Evolutionary conservation across 1,140 invertebrate species (phyloP).

Genomic region (Formica selysi): DNA sequence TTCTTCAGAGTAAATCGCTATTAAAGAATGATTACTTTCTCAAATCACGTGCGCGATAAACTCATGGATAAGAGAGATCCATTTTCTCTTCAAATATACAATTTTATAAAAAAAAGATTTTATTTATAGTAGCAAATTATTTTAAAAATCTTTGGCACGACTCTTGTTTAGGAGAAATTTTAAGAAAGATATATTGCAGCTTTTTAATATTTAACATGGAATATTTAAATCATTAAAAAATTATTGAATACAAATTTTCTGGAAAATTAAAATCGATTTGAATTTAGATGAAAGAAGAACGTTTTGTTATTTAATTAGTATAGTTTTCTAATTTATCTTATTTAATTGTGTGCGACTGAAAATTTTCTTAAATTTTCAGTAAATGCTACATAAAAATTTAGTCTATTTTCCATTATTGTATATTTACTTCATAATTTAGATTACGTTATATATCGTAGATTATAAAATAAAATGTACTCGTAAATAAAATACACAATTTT

Average conservation of each 20-base stretch:
- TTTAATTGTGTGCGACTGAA: neutral
- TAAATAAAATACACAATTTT: too few species aligned
- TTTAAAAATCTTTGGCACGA: neutral
- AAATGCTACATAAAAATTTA: too few species aligned
- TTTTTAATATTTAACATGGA: neutral
- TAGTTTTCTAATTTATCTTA: neutral
- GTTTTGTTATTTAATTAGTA: neutral
- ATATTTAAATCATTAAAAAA: too few species aligned
- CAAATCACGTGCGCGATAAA: neutral
- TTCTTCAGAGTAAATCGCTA: slow-evolving; percentile 17
- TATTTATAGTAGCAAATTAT: neutral
- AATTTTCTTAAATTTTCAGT: neutral
- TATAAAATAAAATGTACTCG: too few species aligned
- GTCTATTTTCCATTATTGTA: too few species aligned
- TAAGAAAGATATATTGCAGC: neutral
- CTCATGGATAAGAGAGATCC: neutral
- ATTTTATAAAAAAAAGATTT: neutral
- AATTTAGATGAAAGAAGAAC: neutral
- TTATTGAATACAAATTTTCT: too few species aligned
- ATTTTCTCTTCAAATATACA: neutral
- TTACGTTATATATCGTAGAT: too few species aligned
- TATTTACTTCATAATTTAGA: too few species aligned
- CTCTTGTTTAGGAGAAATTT: neutral
- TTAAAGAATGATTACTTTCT: slow-evolving; percentile 36
- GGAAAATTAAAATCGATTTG: too few species aligned